Evolutionary conservation across 2,113 vertebrate genomes (phyloP).

Genomic region (Pheucticus melanocephalus): DNA sequence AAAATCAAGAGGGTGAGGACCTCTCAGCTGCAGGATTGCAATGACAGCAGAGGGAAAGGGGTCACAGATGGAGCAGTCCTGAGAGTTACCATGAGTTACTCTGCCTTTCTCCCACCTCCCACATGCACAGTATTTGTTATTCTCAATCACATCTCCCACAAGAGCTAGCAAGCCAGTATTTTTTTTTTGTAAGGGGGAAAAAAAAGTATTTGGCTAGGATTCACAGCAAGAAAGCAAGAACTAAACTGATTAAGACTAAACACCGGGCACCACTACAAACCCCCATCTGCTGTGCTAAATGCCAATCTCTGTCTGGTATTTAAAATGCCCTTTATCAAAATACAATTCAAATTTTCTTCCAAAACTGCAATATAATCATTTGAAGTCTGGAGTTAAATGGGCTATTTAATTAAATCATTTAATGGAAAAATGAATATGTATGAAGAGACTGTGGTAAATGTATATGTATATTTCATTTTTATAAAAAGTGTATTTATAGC

Average conservation of each 20-base stretch:
- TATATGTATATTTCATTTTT: not conserved
- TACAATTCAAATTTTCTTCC: constrained; percentile 52
- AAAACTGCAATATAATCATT: constrained; percentile 26
- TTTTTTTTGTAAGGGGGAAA: not conserved
- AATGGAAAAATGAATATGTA: not conserved
- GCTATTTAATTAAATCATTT: constrained; percentile 8
- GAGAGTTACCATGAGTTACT: not conserved
- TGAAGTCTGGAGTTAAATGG: not conserved
- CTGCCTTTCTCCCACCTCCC: constrained; percentile 30
- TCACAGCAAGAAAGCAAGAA: constrained; percentile 34
- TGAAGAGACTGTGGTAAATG: not conserved
- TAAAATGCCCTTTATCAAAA: constrained; percentile 59
- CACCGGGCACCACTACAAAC: constrained; percentile 47
- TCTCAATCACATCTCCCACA: constrained; percentile 9
- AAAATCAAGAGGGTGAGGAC: not conserved
- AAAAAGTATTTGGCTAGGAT: not conserved
- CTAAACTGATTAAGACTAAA: constrained; percentile 62
- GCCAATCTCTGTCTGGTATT: constrained; percentile 60
- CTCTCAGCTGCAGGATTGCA: not conserved
- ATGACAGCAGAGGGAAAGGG: not conserved
- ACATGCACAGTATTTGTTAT: not conserved
- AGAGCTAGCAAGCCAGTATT: not conserved
- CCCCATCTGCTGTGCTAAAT: constrained; percentile 56
- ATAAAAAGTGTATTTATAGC: not conserved
- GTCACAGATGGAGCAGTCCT: constrained; percentile 10